Evolutionary conservation across 2,888 invertebrate genomes (phyloP), one percentile per base, ranked within the genome.

Genomic region (Drosophila paracracens): DNA sequence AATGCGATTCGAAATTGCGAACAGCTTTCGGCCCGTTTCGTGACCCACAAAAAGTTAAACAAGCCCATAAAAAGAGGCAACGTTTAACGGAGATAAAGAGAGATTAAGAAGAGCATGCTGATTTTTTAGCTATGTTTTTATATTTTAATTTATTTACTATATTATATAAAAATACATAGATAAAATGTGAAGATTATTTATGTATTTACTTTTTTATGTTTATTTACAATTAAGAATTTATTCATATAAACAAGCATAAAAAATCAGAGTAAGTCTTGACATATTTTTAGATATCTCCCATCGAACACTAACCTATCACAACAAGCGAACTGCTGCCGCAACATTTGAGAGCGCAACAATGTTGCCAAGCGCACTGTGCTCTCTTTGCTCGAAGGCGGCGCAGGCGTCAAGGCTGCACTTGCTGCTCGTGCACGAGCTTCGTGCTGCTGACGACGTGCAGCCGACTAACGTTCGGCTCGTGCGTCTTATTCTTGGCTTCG

Each of bases 301-400:
- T 2, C 8, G 0, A 60, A 11, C 35, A 68, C 88, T 82, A 73
- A 88, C 89, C 87, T 84, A 74, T 59, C 71, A 64, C 83, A 88
- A 84, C 25, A 29, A 18, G 4, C 5, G 1, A n/a, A n/a, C 8
- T 1, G 52, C 29, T 62, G 31, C 4, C 46, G 66, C 70, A 77
- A 77, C 79, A 77, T 69, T 70, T 57, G 46, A 10, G 52, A 31
- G 21, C 46, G 73, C 86, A 76, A 71, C 67, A 89, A 81, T 89
- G 89, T 85, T 85, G 84, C 84, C 16, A 71, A 54, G 21, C 43
- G 27, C 13, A 25, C 27, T 43, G 31, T n/a, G 27, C 60, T 54
- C 74, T 74, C 79, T 82, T 56, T 27, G 40, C n/a, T 2, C 11
- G 2, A 1, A 10, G 29, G 59, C 56, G 59, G 70, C 80, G 83